Base-by-base conservation (phyloP, 2,888 invertebrate genomes). In the Scaptomyza tumidula region DNA sequence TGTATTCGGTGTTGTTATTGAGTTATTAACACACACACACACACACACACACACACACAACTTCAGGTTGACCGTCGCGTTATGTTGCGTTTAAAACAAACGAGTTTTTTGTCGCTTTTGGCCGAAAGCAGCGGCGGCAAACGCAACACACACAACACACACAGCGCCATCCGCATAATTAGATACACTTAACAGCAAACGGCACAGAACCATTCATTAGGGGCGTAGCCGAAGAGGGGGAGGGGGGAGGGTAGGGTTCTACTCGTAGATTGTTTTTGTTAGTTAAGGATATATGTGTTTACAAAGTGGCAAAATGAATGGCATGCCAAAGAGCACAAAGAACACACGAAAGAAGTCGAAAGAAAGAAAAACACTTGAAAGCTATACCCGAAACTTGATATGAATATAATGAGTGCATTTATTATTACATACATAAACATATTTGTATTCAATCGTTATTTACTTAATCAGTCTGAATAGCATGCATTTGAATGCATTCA, bases 141-240 rank as follows among this genome's bases (percentile, higher is more conserved):
- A 69, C 54, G 77, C 58, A 6, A 29, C 29, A 29, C 79, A 85
- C 87, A n/a, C n/a, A n/a, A n/a, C 0, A 1, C 66, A 77, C 79
- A 85, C 87, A 85, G 74, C 71, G 85, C 83, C 70, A 76, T 66
- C 66, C 83, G 71, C 85, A 83, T 85, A 87, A 83, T 85, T 83
- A 83, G 87, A 71, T 87, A 82, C 85, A 85, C 82, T 83, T 87
- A 84, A 60, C 85, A 68, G 60, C 81, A 71, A 78, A 70, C 63
- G 70, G 75, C 71, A 62, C 62, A 58, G 62, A 80, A 66, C 84
- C 78, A 62, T 72, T 82, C 68, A 82, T 82, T 86, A 82, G 69
- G 78, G 85, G 79, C 82, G 85, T 79, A 5, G 64, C 75, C 29
- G 71, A n/a, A 68, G 24, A 14, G 27, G n/a, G 19, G 1, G 35